Conservation (phyloP, 2,888 invertebrate genomes). For the Oscheius onirici region DNA sequence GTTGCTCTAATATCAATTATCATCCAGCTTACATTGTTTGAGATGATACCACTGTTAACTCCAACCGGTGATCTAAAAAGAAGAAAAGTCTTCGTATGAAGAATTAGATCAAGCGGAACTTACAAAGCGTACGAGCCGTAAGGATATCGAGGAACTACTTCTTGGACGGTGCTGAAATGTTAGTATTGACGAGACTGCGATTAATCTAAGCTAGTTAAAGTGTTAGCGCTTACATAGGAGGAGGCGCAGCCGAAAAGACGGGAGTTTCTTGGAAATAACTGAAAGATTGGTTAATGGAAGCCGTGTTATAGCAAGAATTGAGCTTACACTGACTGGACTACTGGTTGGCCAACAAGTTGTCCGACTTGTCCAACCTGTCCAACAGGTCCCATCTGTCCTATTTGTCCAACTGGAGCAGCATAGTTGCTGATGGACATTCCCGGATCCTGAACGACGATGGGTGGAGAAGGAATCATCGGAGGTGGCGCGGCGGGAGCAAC, state of each 20-base stretch:
- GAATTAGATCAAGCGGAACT: background rate
- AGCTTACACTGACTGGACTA: slow-evolving; percentile 23
- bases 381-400: no score
- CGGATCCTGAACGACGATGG: background rate
- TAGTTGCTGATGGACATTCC: slow-evolving; percentile 6
- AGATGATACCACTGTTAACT: slow-evolving; percentile 1
- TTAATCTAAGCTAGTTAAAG: slow-evolving; percentile 14
- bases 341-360: background rate
- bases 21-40: background rate
- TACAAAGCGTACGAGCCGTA: background rate
- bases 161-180: slow-evolving; percentile 21
- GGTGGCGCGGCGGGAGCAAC: slow-evolving; percentile 5
- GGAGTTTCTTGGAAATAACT: slow-evolving; percentile 18
- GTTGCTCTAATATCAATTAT: background rate
- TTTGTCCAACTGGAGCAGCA: background rate
- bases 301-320: background rate
- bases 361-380: background rate
- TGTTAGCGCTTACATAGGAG: slow-evolving; percentile 13
- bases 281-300: background rate
- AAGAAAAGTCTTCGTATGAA: slow-evolving; percentile 1
- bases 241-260: background rate
- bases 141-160: background rate
- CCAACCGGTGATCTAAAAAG: background rate
- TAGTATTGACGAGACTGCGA: background rate
- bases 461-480: background rate